These are phyloP conservation scores for Lochmaea capreae DNA, from an alignment of 2,888 invertebrate species.

Conservation along the genomic window DNA sequence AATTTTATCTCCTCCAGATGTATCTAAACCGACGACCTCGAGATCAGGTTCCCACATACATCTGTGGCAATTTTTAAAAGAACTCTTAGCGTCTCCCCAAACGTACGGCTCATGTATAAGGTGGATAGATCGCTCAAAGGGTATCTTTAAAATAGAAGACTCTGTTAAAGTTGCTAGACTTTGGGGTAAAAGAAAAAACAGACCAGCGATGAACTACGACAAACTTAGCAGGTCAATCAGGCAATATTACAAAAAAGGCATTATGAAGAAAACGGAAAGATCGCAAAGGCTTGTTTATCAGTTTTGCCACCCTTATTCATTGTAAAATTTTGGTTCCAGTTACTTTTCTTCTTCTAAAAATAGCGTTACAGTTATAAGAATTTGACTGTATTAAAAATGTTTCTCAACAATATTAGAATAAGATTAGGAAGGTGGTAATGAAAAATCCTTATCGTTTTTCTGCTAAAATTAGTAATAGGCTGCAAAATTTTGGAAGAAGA, in stretches of 20 bases:
- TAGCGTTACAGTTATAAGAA: neutral
- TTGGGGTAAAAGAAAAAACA: slow-evolving; percentile 98
- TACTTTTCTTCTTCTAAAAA: slow-evolving; percentile 7
- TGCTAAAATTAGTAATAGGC: neutral
- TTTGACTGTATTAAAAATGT: neutral
- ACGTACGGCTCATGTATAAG: slow-evolving; percentile 94
- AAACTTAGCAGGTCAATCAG: slow-evolving; percentile 97
- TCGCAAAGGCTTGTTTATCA: slow-evolving; percentile 99
- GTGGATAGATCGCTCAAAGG: slow-evolving; percentile 95
- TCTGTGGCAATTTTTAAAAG: slow-evolving; percentile 98
- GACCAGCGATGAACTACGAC: slow-evolving; percentile 99
- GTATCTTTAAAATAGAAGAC: slow-evolving; percentile 99
- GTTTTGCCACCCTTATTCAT: slow-evolving; percentile 95
- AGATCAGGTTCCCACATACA: slow-evolving; percentile 89
- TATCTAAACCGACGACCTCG: slow-evolving; percentile 59
- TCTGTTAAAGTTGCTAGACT: slow-evolving; percentile 96
- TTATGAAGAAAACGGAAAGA: slow-evolving; percentile 98
- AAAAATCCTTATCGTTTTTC: neutral
- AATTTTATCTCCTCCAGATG: slow-evolving; percentile 58
- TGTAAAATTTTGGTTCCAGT: slow-evolving; percentile 68
- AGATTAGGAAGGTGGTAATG: neutral
- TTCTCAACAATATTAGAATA: neutral
- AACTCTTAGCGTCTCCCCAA: slow-evolving; percentile 89
- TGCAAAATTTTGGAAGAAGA: neutral
- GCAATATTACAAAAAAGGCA: slow-evolving; percentile 99